These are phyloP conservation scores for Podarcis muralis DNA, from an alignment of 2,113 vertebrate species.

Conservation along the genomic window DNA sequence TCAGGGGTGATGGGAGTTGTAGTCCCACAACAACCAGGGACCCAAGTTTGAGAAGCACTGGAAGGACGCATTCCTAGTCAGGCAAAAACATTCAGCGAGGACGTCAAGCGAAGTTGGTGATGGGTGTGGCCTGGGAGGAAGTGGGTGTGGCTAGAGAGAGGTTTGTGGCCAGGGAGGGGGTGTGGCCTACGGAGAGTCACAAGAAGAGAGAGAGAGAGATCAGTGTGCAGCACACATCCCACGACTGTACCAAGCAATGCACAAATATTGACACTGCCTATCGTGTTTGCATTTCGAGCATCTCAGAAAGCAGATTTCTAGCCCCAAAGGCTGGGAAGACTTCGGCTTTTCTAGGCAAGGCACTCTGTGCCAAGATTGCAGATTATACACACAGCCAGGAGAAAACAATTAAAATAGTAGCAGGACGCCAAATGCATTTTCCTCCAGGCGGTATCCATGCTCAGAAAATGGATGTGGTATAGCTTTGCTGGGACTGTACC, in stretches of 20 bases:
- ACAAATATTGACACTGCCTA: neutral
- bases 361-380: neutral
- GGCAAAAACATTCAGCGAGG: too few species aligned
- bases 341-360: neutral
- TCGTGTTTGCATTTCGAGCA: neutral
- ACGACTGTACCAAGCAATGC: neutral
- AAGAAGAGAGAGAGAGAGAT: neutral
- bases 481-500: neutral
- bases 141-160: neutral
- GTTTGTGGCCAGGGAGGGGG: neutral
- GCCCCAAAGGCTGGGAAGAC: neutral
- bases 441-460: neutral
- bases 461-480: neutral
- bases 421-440: neutral
- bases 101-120: too few species aligned
- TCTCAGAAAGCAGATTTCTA: neutral
- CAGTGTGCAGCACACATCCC: neutral
- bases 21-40: too few species aligned
- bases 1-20: too few species aligned
- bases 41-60: too few species aligned
- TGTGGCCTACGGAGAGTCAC: too few species aligned
- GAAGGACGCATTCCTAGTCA: too few species aligned
- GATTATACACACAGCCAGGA: neutral
- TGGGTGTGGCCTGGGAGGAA: neutral
- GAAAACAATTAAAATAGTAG: neutral